A percentile compares a stretch with the other conserved stretches of the same genome.
These are phyloP conservation scores for Pantelozetes paolii DNA, from an alignment of 2,888 invertebrate species.

Conservation along the genomic window DNA sequence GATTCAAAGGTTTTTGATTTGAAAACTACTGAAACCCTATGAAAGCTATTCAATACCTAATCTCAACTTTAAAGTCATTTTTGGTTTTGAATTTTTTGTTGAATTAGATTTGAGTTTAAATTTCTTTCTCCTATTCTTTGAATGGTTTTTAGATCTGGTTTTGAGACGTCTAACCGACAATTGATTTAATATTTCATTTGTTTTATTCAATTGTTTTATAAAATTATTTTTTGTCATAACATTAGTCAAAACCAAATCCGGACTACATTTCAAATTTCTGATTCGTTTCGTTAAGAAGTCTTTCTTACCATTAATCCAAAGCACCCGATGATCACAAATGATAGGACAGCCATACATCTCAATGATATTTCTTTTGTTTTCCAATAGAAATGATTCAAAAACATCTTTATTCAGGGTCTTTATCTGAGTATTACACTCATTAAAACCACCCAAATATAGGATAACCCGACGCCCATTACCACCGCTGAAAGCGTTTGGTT, in stretches of 20 bases:
- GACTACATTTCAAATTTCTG: slow-evolving; percentile 13
- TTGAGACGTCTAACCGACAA: neutral
- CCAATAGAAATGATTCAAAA: slow-evolving; percentile 35
- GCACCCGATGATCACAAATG: slow-evolving; percentile 20
- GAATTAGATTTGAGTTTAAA: neutral
- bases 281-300: neutral
- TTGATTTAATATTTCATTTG: neutral
- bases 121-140: neutral
- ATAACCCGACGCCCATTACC: slow-evolving; percentile 35
- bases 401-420: slow-evolving; percentile 15
- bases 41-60: neutral
- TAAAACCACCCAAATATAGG: slow-evolving; percentile 36
- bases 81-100: neutral
- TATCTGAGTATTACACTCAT: slow-evolving; percentile 23
- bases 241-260: slow-evolving; percentile 3
- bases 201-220: neutral
- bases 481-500: slow-evolving; percentile 32
- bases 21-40: no score
- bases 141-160: neutral
- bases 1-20: neutral
- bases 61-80: slow-evolving; percentile 12
- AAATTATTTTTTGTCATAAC: neutral
- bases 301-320: slow-evolving; percentile 27
- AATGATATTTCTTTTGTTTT: slow-evolving; percentile 30
- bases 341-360: slow-evolving; percentile 41